Conservation (phyloP, 2,888 invertebrate species). For the Drosophila hamatofila region DNA sequence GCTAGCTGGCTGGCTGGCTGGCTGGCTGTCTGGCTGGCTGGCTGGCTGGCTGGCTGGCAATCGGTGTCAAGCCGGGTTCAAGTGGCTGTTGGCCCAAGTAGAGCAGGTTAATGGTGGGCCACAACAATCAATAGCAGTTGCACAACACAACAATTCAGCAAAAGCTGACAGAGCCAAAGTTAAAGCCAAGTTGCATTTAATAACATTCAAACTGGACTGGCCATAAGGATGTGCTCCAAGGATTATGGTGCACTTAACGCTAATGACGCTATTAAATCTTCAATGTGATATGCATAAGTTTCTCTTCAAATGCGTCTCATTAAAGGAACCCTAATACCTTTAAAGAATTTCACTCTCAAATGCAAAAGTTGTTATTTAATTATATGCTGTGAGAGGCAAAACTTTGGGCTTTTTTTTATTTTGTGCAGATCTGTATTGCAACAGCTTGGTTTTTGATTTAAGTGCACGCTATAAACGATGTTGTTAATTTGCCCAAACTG, state of each 20-base stretch:
- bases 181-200: slow-evolving; percentile 43
- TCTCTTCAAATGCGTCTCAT: too few relatives aligned
- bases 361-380: background rate
- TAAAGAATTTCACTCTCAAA: slow-evolving; percentile 2
- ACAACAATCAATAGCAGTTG: slow-evolving; percentile 58
- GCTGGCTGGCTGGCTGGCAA: slow-evolving; percentile 49
- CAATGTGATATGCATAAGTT: slow-evolving; percentile 9
- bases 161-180: slow-evolving; percentile 6
- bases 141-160: slow-evolving; percentile 41
- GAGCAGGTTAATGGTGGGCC: slow-evolving; percentile 73
- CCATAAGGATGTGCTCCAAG: slow-evolving; percentile 18
- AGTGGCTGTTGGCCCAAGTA: slow-evolving; percentile 69
- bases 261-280: background rate
- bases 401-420: slow-evolving; percentile 4
- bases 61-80: slow-evolving; percentile 63
- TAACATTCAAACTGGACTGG: background rate
- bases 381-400: slow-evolving; percentile 2
- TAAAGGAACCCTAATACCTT: too few relatives aligned
- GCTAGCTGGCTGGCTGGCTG: slow-evolving; percentile 28
- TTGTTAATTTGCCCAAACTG: background rate
- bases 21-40: slow-evolving; percentile 55
- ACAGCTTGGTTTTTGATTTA: slow-evolving; percentile 13
- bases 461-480: background rate
- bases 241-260: background rate
- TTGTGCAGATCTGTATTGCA: slow-evolving; percentile 10